A percentile compares a stretch with the other conserved stretches of the same genome.
Conservation (phyloP, 1,140 invertebrate genomes). For the Drosophila elegans region DNA sequence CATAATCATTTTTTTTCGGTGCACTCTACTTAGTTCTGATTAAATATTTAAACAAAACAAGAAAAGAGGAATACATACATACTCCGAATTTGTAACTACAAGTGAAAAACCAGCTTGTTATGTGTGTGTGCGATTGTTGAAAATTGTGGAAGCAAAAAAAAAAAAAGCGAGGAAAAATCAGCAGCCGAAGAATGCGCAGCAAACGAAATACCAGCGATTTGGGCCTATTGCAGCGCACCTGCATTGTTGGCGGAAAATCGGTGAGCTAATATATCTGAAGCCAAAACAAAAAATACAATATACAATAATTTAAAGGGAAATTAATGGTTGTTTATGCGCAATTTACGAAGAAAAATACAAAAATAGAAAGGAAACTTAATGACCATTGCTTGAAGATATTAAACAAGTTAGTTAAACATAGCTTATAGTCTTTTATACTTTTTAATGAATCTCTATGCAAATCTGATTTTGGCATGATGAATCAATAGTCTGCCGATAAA, state of each 20-base stretch:
- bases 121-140: conserved; percentile 26
- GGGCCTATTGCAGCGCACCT: conserved; percentile 58
- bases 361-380: neutral
- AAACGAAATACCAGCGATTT: conserved; percentile 78
- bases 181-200: conserved; percentile 63
- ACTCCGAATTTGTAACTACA: conserved; percentile 16
- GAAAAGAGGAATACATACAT: conserved; percentile 19
- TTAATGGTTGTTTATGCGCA: neutral
- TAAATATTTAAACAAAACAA: conserved; percentile 14
- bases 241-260: conserved; percentile 76
- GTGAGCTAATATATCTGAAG: conserved; percentile 59
- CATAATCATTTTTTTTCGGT: conserved; percentile 12
- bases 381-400: too few species aligned
- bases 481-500: too few species aligned
- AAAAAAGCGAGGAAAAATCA: conserved; percentile 16
- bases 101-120: conserved; percentile 6
- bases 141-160: conserved; percentile 12
- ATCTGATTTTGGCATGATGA: too few species aligned
- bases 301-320: conserved; percentile 10
- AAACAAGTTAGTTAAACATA: too few species aligned
- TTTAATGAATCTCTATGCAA: too few species aligned
- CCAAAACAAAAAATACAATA: conserved; percentile 9
- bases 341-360: neutral
- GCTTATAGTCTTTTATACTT: too few species aligned
- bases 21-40: conserved; percentile 15